These are phyloP conservation scores for Varanus komodoensis DNA, from an alignment of 2,113 vertebrate genomes.

Conservation along the genomic window DNA sequence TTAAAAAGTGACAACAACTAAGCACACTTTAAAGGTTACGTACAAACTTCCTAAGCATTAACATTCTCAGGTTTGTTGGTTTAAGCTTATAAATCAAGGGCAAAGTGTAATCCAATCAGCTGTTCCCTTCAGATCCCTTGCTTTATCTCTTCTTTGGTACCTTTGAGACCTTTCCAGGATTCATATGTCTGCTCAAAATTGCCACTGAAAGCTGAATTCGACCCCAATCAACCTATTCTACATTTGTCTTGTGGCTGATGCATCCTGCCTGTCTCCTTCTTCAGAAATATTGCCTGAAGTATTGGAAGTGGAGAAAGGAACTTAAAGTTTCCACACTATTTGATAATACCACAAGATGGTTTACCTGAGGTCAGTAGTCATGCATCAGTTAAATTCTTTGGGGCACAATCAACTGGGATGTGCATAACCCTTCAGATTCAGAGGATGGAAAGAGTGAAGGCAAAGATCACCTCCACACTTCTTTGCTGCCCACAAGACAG, in stretches of 20 bases:
- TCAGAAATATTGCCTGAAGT: background rate
- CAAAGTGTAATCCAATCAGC: constrained; percentile 39
- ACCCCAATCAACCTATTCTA: constrained; percentile 21
- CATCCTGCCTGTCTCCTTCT: background rate
- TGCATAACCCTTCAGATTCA: no score
- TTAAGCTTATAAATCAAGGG: constrained; percentile 48
- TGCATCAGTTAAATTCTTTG: background rate
- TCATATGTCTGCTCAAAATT: constrained; percentile 30
- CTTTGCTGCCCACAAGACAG: no score
- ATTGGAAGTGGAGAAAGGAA: background rate
- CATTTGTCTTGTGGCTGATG: constrained; percentile 29
- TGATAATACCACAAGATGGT: background rate
- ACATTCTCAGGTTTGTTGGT: constrained; percentile 32
- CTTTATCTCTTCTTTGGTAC: constrained; percentile 2
- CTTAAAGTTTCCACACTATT: background rate
- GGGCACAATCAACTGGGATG: background rate
- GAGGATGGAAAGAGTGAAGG: no score
- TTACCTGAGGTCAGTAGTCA: background rate
- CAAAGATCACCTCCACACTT: no score
- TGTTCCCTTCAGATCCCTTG: constrained; percentile 14
- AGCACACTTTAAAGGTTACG: constrained; percentile 59
- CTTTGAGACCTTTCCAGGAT: constrained; percentile 21
- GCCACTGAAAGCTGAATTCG: constrained; percentile 10
- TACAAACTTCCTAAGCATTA: constrained; percentile 50
- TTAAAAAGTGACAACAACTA: background rate